phyloP scores from a whole-genome alignment of 2,113 vertebrate species.

The Taxidea taxus region DNA sequence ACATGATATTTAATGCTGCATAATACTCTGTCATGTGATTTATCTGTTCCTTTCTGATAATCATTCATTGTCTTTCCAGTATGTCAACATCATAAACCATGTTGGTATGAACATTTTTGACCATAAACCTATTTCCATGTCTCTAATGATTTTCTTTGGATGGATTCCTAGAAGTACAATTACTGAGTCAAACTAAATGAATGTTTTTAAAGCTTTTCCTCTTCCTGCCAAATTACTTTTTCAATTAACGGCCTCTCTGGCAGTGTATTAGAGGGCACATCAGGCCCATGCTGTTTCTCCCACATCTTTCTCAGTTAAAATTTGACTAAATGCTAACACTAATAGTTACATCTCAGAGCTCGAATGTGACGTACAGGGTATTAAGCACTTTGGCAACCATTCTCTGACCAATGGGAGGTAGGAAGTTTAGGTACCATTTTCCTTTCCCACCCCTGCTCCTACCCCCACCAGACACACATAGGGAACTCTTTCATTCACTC shows the following conservation, averaged over 20 bases:
- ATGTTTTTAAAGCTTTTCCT: slow-evolving; percentile 46
- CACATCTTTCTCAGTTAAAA: not conserved
- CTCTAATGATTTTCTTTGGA: slow-evolving; percentile 42
- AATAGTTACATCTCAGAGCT: not conserved
- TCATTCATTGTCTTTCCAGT: not conserved
- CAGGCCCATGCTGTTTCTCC: not conserved
- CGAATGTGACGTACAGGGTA: not conserved
- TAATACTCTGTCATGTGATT: not conserved
- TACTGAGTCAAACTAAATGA: slow-evolving; percentile 35
- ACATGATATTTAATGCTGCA: not conserved
- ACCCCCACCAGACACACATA: not conserved
- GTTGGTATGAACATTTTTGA: not conserved
- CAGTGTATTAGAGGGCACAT: not conserved
- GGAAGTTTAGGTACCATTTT: not conserved
- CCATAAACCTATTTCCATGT: slow-evolving; percentile 20
- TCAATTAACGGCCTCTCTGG: not conserved
- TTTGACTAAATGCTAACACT: not conserved
- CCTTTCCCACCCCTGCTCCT: accelerated
- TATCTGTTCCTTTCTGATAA: not conserved
- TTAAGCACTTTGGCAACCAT: not conserved
- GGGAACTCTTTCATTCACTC: not conserved
- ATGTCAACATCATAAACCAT: slow-evolving; percentile 39
- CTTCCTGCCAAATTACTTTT: slow-evolving; percentile 30
- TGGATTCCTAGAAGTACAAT: slow-evolving; percentile 50
- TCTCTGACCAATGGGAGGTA: not conserved